phyloP scores from a whole-genome alignment of 2,888 invertebrate genomes.

The Dendrolimus pini region DNA sequence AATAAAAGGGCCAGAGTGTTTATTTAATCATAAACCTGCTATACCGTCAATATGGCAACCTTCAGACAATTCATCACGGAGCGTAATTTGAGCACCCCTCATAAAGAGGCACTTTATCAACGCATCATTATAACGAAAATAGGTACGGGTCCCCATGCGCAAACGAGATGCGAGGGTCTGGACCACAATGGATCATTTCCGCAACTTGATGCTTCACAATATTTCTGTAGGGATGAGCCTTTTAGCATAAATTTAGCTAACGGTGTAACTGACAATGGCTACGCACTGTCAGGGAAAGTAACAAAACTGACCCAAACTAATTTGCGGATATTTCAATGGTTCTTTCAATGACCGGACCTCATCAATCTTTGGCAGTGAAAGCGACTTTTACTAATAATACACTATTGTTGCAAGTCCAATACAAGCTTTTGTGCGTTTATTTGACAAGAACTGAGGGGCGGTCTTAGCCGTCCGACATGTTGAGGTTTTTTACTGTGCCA shows the following conservation, averaged over 20 bases:
- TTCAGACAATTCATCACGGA: constrained; percentile 16
- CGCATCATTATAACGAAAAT: constrained; percentile 49
- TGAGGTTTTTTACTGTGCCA: constrained; percentile 52
- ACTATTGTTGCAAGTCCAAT: constrained; percentile 18
- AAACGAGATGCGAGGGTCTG: constrained; percentile 33
- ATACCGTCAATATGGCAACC: constrained; percentile 7
- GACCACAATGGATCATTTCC: constrained; percentile 63
- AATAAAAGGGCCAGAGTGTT: no score
- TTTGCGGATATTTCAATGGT: no score
- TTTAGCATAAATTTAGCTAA: constrained; percentile 33
- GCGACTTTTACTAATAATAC: neutral
- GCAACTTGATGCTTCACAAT: constrained; percentile 52
- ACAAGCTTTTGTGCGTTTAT: constrained; percentile 29
- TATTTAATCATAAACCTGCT: neutral
- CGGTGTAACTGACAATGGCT: constrained; percentile 14
- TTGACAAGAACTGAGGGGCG: constrained; percentile 22
- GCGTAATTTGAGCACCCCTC: constrained; percentile 38
- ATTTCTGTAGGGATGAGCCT: constrained; percentile 35
- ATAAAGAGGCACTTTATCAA: constrained; percentile 49
- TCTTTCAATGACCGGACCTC: neutral
- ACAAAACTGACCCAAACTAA: no score
- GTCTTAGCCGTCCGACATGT: constrained; percentile 30
- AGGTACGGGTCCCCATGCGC: constrained; percentile 45
- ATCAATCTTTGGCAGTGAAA: neutral
- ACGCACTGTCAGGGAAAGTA: constrained; percentile 8